Base-by-base conservation (phyloP, 2,888 invertebrate species). In the Epinotia demarniana region DNA sequence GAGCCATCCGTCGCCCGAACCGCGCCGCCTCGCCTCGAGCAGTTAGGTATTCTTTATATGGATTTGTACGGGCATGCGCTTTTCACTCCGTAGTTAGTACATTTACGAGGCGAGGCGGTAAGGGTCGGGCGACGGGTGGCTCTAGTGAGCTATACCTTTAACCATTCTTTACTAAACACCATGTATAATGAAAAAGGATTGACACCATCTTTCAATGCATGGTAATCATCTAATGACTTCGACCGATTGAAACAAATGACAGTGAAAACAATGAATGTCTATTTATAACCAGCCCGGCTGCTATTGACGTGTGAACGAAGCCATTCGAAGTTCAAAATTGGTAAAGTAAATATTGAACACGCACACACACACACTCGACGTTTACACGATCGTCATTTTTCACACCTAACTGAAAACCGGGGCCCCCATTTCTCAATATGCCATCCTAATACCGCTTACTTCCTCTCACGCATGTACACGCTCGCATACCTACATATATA, bases 351-450 rank as follows among this genome's bases (percentile, higher is more conserved):
- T 64, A 66, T 66, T 53, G 33, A 66, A 18, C 66, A 27, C n/a
- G 27, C 66, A n/a, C 66, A 53, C 66, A n/a, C 66, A 53, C 23
- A n/a, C 13, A 16, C 53, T 4, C 16, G 5, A 4, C 66, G 49
- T 27, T 33, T 27, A 53, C 66, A n/a, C 11, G 53, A 66, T 66
- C 16, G 27, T 53, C 66, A 66, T 66, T 66, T 53, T 66, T 66
- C 66, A 66, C 49, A 53, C 27, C 11, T 16, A 64, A 13, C 46
- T 23, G 46, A 49, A 66, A 66, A 66, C 16, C 27, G 5, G 27
- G 27, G 27, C 66, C 5, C 3, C 27, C 66, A 66, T 66, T 66
- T 23, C 27, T 66, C 53, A 66, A 66, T 53, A 27, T 53, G 53
- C 33, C 18, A n/a, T 11, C 18, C 33, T 16, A 46, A 27, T 64